Evolutionary conservation across 2,113 vertebrate species (phyloP).

Genomic region (Alces alces): DNA sequence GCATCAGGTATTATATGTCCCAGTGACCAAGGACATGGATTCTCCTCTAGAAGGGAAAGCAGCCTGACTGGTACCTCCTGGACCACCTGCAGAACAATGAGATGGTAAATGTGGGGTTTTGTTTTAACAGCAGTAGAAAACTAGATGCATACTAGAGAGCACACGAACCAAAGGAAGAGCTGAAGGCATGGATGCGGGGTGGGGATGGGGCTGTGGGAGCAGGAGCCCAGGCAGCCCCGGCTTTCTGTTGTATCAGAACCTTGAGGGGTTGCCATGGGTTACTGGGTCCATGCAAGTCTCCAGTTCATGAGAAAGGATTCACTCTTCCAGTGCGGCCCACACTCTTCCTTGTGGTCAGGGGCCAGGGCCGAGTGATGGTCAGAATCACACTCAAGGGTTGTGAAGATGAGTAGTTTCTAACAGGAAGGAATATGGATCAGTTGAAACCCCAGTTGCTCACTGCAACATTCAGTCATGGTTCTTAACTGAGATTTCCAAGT

Average conservation of each 20-base stretch:
- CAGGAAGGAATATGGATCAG: background rate
- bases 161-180: background rate
- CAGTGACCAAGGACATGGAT: background rate
- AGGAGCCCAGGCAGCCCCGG: background rate
- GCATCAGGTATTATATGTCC: background rate
- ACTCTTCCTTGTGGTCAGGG: background rate
- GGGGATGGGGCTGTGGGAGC: fast-evolving
- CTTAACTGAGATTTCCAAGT: background rate
- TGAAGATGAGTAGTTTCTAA: background rate
- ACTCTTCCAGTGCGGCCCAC: background rate
- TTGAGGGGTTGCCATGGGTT: too few species aligned
- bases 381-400: background rate
- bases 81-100: background rate
- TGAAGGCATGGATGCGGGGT: background rate
- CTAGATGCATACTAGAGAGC: background rate
- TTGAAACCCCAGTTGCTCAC: background rate
- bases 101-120: background rate
- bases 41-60: background rate
- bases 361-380: background rate
- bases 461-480: background rate
- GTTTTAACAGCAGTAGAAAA: background rate
- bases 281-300: background rate
- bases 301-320: background rate
- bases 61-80: background rate
- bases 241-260: background rate